phyloP scores from a whole-genome alignment of 2,888 invertebrate genomes.

The Scrobipalpa atriplicella region DNA sequence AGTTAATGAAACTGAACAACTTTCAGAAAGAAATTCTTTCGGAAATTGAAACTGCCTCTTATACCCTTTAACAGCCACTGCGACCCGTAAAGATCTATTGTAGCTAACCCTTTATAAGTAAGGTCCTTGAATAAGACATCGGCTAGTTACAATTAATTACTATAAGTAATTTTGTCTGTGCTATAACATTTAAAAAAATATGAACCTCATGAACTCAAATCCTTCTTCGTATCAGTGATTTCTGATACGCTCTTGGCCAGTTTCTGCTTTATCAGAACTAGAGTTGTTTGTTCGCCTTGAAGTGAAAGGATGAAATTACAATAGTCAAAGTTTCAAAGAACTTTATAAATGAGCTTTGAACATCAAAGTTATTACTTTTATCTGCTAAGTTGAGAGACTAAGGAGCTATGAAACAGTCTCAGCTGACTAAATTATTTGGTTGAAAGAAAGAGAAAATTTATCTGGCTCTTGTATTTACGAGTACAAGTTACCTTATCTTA shows the following conservation, averaged over 20 bases:
- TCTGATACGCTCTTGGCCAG: not conserved
- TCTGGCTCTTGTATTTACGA: too few species aligned
- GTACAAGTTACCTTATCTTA: too few species aligned
- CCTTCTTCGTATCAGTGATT: not conserved
- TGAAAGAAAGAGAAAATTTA: not conserved
- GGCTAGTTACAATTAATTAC: too few species aligned
- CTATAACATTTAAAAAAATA: not conserved
- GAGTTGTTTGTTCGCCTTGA: not conserved
- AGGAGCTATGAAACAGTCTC: not conserved
- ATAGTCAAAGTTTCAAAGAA: constrained; percentile 7
- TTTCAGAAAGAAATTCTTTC: too few species aligned
- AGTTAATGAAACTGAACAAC: too few species aligned
- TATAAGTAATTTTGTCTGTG: too few species aligned
- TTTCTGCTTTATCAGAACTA: constrained; percentile 2
- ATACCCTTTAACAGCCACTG: too few species aligned
- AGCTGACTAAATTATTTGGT: not conserved
- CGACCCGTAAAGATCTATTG: too few species aligned
- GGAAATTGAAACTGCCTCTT: too few species aligned
- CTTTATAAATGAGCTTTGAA: constrained; percentile 3
- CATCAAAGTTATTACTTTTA: constrained; percentile 7
- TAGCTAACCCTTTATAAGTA: too few species aligned
- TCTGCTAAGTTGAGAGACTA: not conserved
- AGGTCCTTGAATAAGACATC: too few species aligned
- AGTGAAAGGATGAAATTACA: not conserved
- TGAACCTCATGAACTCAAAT: too few species aligned